Conservation (phyloP, 2,797 vertebrate genomes). For the Natrix natrix region DNA sequence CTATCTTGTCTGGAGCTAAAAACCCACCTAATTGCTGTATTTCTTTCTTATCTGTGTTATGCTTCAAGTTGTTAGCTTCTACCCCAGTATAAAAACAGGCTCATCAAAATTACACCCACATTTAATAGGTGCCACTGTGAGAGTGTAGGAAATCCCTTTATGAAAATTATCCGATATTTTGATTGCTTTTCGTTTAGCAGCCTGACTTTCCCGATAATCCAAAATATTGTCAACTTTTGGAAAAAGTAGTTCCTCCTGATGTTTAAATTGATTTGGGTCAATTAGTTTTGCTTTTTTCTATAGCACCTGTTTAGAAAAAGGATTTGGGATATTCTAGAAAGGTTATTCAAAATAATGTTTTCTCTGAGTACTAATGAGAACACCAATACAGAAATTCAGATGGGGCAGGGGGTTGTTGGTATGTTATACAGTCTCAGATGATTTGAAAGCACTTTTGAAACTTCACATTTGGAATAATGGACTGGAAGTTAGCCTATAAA, state of each 20-base stretch:
- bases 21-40: not conserved
- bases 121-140: not conserved
- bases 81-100: not conserved
- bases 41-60: not conserved
- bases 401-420: not conserved
- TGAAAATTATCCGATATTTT: not conserved
- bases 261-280: not conserved
- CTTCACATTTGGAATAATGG: not conserved
- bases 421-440: not conserved
- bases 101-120: not conserved
- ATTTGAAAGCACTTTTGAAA: not conserved
- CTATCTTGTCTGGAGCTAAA: not conserved
- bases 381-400: not conserved
- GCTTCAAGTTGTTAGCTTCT: not conserved
- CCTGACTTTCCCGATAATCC: not conserved
- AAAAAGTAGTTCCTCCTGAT: not conserved
- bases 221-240: not conserved
- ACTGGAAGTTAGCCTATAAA: not conserved
- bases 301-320: not conserved
- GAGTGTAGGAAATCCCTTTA: not conserved
- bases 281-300: not conserved
- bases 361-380: not conserved
- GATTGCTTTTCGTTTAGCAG: constrained; percentile 2
- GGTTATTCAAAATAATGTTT: not conserved
- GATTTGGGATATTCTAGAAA: not conserved